Evolutionary conservation across 2,113 vertebrate genomes (phyloP).

Genomic region (Gila orcuttii): DNA sequence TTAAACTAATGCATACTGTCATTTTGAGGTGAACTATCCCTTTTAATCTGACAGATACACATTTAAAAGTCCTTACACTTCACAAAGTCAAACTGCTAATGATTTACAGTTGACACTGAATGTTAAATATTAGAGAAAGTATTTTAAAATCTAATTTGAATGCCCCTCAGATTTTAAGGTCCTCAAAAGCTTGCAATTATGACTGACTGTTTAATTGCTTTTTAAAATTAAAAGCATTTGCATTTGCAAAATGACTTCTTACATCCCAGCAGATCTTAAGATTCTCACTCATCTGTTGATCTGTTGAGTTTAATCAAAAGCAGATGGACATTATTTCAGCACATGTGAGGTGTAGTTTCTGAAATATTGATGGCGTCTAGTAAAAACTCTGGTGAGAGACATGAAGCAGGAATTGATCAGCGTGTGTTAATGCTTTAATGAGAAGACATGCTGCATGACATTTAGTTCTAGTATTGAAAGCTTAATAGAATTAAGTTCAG

Average conservation of each 20-base stretch:
- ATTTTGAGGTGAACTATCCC: neutral
- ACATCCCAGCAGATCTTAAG: neutral
- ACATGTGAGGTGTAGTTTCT: neutral
- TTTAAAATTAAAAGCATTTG: neutral
- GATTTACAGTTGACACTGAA: neutral
- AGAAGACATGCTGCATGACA: neutral
- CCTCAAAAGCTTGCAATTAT: neutral
- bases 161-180: neutral
- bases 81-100: neutral
- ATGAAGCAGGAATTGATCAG: neutral
- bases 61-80: neutral
- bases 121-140: neutral
- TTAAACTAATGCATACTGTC: neutral
- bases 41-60: neutral
- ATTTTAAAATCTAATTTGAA: constrained; percentile 20
- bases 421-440: neutral
- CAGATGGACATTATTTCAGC: neutral
- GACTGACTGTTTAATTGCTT: constrained; percentile 4
- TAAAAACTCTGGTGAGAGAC: neutral
- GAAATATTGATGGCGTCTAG: neutral
- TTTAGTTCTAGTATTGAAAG: neutral
- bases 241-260: neutral
- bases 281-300: neutral
- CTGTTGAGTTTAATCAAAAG: neutral
- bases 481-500: neutral